Base-by-base conservation (phyloP, 2,113 vertebrate species). In the Donacobius atricapilla region DNA sequence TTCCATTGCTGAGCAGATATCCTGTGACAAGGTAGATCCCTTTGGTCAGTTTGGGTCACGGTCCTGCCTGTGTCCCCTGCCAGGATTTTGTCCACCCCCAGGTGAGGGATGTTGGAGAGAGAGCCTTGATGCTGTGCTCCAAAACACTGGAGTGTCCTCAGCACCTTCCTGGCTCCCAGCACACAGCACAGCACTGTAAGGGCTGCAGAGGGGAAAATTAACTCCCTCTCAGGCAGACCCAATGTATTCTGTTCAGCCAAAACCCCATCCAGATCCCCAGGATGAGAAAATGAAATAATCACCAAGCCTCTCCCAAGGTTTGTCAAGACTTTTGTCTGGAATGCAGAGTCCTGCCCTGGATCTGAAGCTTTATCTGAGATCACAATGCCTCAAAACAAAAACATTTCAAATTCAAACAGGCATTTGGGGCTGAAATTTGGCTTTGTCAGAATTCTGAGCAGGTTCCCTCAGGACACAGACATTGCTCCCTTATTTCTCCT, bases 211-310 rank as follows among this genome's bases (percentile, higher is more conserved):
- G 35, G 28, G 37, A 66, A n/a, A 51, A 37, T 27, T 2, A 9
- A 31, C n/a, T 57, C 39, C 16, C 15, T 16, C 48, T 24, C n/a
- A 57, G 42, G 33, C 70, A 47, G 37, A 17, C 0, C 11, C 9
- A 40, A 8, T 0, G 7, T 1, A 8, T 39, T 30, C 42, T 30
- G 6, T 7, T 35, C 1, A 50, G 8, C 42, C 51, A 54, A 61
- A 95, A 87, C 1, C 13, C 50, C 9, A 5, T 6, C 33, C 25
- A 44, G 13, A 23, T 9, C 35, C 20, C 21, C 57, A 25, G 47
- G 69, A 42, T 53, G 30, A 65, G 47, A 24, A 7, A 2, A 18
- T 6, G 20, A 27, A 19, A 15, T 3, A 7, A 0, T 0, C 50
- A 77, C 10, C 17, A 9, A 44, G 37, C 18, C n/a, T 47, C 12